Percentiles rank a stretch among this genome's conserved stretches.
These are phyloP conservation scores for Gonioctena quinquepunctata DNA, from an alignment of 1,140 invertebrate species.

Conservation along the genomic window DNA sequence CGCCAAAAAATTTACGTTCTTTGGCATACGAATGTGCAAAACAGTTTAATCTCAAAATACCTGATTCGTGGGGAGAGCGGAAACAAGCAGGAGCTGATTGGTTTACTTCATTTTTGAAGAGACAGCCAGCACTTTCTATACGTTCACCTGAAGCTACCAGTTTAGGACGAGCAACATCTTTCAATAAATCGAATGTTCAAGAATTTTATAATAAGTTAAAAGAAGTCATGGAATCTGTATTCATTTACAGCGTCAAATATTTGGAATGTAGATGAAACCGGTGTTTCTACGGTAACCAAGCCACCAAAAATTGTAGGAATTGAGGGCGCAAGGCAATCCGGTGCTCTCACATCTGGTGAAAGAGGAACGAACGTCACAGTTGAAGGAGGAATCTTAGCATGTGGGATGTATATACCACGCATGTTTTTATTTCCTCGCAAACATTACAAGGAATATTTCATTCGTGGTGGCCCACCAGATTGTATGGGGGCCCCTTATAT, in stretches of 20 bases:
- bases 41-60: too few relatives aligned
- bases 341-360: neutral
- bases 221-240: neutral
- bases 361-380: neutral
- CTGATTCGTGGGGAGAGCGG: too few relatives aligned
- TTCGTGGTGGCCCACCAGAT: constrained; percentile 19
- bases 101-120: constrained; percentile 23
- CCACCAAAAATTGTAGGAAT: constrained; percentile 7
- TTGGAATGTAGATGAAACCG: constrained; percentile 15
- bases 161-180: constrained; percentile 15
- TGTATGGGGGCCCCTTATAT: constrained; percentile 11
- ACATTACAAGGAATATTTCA: constrained; percentile 12
- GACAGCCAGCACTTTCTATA: constrained; percentile 19
- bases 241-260: neutral
- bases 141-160: constrained; percentile 21
- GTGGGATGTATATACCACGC: constrained; percentile 49
- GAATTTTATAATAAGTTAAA: constrained; percentile 16
- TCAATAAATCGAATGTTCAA: constrained; percentile 15
- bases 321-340: constrained; percentile 7
- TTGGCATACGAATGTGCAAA: constrained; percentile 7
- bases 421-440: constrained; percentile 52
- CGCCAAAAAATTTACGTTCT: neutral
- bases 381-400: constrained; percentile 42
- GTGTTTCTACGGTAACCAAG: constrained; percentile 29
- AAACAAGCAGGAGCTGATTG: constrained; percentile 22